Percentiles rank a stretch among this genome's conserved stretches.
Evolutionary conservation across 2,113 vertebrate genomes (phyloP).

Genomic region (Verasper variegatus): DNA sequence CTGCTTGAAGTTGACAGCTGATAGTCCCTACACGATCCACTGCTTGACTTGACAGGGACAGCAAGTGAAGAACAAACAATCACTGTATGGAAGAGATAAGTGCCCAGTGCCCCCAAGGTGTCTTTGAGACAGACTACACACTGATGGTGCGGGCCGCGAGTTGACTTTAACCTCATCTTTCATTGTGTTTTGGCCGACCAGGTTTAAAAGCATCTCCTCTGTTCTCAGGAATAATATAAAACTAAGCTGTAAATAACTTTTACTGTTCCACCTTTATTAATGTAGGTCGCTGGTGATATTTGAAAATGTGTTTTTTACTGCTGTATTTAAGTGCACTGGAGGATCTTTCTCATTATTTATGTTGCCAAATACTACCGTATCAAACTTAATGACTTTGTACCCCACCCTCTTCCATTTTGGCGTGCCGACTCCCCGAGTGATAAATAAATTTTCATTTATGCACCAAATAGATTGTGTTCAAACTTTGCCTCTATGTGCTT

Average conservation of each 20-base stretch:
- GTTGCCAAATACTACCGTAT: conserved; percentile 67
- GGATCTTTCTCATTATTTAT: conserved; percentile 73
- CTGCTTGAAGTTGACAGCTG: conserved; percentile 52
- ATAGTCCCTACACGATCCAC: conserved; percentile 50
- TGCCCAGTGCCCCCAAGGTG: conserved; percentile 30
- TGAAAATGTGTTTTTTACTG: conserved; percentile 60
- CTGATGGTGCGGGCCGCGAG: conserved; percentile 1
- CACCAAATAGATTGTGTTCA: conserved; percentile 64
- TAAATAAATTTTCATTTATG: conserved; percentile 79
- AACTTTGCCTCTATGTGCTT: conserved; percentile 43
- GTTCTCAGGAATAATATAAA: conserved; percentile 23
- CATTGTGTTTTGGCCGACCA: conserved; percentile 16
- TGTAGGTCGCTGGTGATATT: conserved; percentile 54
- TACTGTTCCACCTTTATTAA: conserved; percentile 48
- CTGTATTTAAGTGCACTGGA: conserved; percentile 51
- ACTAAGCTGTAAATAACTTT: conserved; percentile 42
- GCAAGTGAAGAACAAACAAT: conserved; percentile 43
- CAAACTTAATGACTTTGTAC: conserved; percentile 68
- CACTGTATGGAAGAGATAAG: conserved; percentile 37
- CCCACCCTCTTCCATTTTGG: conserved; percentile 57
- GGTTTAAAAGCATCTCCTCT: conserved; percentile 33
- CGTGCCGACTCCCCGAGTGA: conserved; percentile 70
- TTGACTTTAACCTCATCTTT: conserved; percentile 33
- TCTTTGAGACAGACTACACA: conserved; percentile 30
- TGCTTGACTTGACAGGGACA: conserved; percentile 52